Conservation (phyloP, 2,888 invertebrate genomes). For the Zygaena filipendulae region DNA sequence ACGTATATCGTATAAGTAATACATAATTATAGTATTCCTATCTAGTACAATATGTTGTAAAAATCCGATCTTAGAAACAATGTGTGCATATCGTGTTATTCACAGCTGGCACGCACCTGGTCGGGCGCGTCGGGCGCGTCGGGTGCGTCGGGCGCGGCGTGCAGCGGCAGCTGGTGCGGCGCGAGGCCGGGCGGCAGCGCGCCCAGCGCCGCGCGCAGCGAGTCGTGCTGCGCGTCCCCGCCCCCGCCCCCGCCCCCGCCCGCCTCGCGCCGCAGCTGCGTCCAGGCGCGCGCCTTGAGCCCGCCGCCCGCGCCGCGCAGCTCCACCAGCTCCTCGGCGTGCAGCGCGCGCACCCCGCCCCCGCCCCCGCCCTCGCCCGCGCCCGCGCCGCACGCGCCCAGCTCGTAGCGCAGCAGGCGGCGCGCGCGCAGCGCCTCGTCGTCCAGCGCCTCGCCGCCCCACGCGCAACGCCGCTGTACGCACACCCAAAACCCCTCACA, state of each 20-base stretch:
- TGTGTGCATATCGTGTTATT: too few species aligned
- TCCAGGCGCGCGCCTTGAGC: conserved; percentile 31
- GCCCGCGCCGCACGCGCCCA: conserved; percentile 12
- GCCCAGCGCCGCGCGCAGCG: conserved; percentile 7
- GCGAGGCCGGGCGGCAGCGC: conserved; percentile 18
- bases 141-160: too few species aligned
- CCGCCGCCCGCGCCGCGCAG: conserved; percentile 18
- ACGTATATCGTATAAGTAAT: too few species aligned
- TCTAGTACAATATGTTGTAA: too few species aligned
- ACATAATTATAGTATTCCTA: too few species aligned
- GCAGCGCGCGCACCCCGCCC: conserved; percentile 23
- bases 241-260: conserved; percentile 9
- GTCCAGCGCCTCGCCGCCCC: conserved; percentile 5
- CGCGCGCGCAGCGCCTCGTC: conserved; percentile 20
- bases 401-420: conserved; percentile 32
- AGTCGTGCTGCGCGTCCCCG: conserved; percentile 5
- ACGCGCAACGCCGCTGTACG: conserved; percentile 9
- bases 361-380: too few species aligned
- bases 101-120: too few species aligned
- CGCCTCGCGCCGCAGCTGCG: conserved; percentile 17
- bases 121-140: too few species aligned
- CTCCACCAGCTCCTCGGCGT: conserved; percentile 34
- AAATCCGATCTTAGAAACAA: too few species aligned
- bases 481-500: too few species aligned
- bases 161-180: conserved; percentile 22